Evolutionary conservation across 1,140 invertebrate species (phyloP), one percentile per base, ranked within the genome.

Genomic region (Neelides sp.): DNA sequence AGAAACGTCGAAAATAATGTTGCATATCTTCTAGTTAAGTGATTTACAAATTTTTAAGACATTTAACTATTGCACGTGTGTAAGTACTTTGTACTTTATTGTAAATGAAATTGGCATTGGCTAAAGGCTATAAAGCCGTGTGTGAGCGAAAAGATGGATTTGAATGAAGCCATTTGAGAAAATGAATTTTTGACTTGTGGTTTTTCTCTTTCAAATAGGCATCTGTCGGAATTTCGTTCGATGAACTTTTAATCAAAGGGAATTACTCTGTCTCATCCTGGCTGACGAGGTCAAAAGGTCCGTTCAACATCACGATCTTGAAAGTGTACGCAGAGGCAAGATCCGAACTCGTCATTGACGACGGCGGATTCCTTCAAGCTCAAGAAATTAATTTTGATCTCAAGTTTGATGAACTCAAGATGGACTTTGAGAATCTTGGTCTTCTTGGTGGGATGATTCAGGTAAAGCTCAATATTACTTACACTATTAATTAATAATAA

Each of bases 361-460:
- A 73, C 23, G 77, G 80, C 56, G 85, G 85, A 1, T 76, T 78
- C 61, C 65, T 90, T 8, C 51, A 79, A 64, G 80, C 83, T 1
- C 75, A 84, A 59, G 73, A 82, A 36, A 85, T 87, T 34, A 74
- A 75, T 17, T 82, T 87, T 71, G 83, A 90, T 61, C 74, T 89
- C 20, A 76, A 73, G 0, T 86, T 87, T 55, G 70, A 71, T n/a
- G 78, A 78, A 22, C 85, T 89, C 45, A 68, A 75, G 12, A 76
- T 88, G 70, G 78, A 87, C 59, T 88, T 90, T 57, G 73, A 84
- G 63, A 85, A 85, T 64, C 69, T 85, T 0, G 83, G 83, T 3
- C 76, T 85, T 44, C 67, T 85, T 26, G 81, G 79, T 0, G 70
- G 73, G 17, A 71, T 87, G 48, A 78, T 87, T 51, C 83, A 87